Conservation (phyloP, 2,113 vertebrate species). For the Rhinichthys klamathensis region DNA sequence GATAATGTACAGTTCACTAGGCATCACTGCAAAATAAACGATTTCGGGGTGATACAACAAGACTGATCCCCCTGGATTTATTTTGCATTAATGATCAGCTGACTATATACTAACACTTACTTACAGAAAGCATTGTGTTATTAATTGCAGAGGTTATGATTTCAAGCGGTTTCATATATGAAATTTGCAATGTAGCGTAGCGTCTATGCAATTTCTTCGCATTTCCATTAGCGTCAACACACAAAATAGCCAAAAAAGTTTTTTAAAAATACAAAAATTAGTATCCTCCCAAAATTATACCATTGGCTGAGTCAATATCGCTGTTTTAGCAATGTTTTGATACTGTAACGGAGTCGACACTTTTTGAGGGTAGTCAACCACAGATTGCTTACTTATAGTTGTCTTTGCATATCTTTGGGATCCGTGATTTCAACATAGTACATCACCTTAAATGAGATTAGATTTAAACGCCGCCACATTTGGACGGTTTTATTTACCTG, state of each 20-base stretch:
- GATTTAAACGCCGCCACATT: neutral
- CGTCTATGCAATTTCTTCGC: neutral
- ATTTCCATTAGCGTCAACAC: neutral
- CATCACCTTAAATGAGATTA: neutral
- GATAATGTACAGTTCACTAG: neutral
- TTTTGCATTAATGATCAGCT: neutral
- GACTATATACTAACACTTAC: neutral
- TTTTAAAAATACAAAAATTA: neutral
- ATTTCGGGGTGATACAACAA: neutral
- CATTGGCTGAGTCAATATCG: too few relatives aligned
- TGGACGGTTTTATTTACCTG: constrained; percentile 83
- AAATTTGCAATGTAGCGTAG: neutral
- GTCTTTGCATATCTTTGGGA: neutral
- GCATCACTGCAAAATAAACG: neutral
- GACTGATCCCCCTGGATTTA: neutral
- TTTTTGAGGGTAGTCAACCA: too few relatives aligned
- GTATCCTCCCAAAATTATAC: too few relatives aligned
- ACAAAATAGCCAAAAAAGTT: neutral
- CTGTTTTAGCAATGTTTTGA: too few relatives aligned
- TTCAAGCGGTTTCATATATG: neutral
- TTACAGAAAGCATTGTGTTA: neutral
- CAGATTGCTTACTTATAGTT: neutral
- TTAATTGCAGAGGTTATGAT: neutral
- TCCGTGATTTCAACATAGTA: neutral
- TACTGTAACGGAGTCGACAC: too few relatives aligned